These are phyloP conservation scores for Halictus ligatus DNA, from an alignment of 2,888 invertebrate genomes.

Conservation along the genomic window DNA sequence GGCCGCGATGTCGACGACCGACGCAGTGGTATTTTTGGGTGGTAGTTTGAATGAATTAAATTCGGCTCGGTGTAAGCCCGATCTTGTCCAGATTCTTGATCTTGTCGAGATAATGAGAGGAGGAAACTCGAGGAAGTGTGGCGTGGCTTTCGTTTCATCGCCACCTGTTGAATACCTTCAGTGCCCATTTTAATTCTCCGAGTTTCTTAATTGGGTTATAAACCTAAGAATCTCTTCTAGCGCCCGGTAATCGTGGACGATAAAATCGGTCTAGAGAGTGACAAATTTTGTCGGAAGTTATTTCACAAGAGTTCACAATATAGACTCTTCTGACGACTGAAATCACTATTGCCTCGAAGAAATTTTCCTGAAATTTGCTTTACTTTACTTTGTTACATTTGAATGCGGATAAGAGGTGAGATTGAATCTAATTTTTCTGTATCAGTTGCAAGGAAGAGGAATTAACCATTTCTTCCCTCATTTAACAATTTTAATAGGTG, in stretches of 20 bases:
- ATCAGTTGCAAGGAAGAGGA: too few species aligned
- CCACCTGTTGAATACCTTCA: not conserved
- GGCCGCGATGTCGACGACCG: conserved; percentile 26
- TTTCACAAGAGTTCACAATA: not conserved
- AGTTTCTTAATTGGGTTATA: conserved; percentile 14
- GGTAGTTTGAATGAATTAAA: conserved; percentile 13
- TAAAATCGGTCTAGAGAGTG: not conserved
- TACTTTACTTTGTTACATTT: too few species aligned
- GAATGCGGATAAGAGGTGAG: too few species aligned
- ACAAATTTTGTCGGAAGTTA: not conserved
- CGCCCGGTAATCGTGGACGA: not conserved
- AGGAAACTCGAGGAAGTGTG: conserved; percentile 7
- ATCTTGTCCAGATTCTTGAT: conserved; percentile 10
- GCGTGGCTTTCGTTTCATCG: not conserved
- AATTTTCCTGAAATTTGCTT: too few species aligned
- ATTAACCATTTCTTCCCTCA: too few species aligned
- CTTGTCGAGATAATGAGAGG: conserved; percentile 9
- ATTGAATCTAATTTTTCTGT: too few species aligned
- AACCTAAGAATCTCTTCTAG: not conserved
- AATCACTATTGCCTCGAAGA: not conserved
- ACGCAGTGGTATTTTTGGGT: not conserved
- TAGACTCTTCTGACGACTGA: not conserved
- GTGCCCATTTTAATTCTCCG: not conserved
- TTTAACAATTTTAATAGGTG: too few species aligned
- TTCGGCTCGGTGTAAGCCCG: conserved; percentile 6